Percentiles rank a stretch among this genome's conserved stretches.
phyloP scores from a whole-genome alignment of 1,140 invertebrate genomes.

The Zaprionus tsacasi region DNA sequence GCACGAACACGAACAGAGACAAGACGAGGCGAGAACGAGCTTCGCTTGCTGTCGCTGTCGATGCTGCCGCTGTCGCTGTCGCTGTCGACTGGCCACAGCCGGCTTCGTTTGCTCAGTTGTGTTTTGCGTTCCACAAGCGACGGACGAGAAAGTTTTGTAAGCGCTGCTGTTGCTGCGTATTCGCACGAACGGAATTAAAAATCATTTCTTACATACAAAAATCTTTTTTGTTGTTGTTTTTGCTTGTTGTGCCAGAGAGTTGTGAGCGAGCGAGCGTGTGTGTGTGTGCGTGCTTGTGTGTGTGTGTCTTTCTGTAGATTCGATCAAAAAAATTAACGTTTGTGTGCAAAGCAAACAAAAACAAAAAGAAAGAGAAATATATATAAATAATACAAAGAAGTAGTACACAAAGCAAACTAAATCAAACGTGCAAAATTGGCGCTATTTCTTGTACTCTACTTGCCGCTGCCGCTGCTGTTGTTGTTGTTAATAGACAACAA shows the following conservation, averaged over 20 bases:
- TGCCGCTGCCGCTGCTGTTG: slow-evolving; percentile 3
- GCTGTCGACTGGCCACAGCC: slow-evolving; percentile 32
- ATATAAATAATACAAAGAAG: slow-evolving; percentile 15
- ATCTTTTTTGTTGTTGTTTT: slow-evolving; percentile 36
- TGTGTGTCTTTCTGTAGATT: slow-evolving; percentile 33
- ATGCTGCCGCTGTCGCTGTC: slow-evolving; percentile 16
- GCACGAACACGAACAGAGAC: slow-evolving; percentile 9
- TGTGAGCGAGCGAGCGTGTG: not conserved
- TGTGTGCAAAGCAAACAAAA: slow-evolving; percentile 51
- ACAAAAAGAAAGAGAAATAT: slow-evolving; percentile 13
- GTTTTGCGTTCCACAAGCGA: slow-evolving; percentile 54
- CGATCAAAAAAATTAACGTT: slow-evolving; percentile 53
- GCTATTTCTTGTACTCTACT: slow-evolving; percentile 7
- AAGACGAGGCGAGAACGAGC: slow-evolving; percentile 18
- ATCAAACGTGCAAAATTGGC: slow-evolving; percentile 30
- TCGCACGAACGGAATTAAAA: slow-evolving; percentile 26
- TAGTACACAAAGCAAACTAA: slow-evolving; percentile 15
- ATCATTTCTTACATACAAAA: slow-evolving; percentile 9
- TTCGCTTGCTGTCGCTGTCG: slow-evolving; percentile 9
- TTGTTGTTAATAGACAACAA: slow-evolving; percentile 29
- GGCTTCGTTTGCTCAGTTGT: slow-evolving; percentile 50
- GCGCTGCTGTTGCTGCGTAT: slow-evolving; percentile 9
- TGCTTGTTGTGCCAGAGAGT: not conserved
- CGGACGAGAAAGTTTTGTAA: slow-evolving; percentile 52
- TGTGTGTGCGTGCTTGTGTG: slow-evolving; percentile 12